A percentile compares a stretch with the other conserved stretches of the same genome.
These are phyloP conservation scores for Bugula neritina DNA, from an alignment of 2,888 invertebrate species.

Conservation along the genomic window DNA sequence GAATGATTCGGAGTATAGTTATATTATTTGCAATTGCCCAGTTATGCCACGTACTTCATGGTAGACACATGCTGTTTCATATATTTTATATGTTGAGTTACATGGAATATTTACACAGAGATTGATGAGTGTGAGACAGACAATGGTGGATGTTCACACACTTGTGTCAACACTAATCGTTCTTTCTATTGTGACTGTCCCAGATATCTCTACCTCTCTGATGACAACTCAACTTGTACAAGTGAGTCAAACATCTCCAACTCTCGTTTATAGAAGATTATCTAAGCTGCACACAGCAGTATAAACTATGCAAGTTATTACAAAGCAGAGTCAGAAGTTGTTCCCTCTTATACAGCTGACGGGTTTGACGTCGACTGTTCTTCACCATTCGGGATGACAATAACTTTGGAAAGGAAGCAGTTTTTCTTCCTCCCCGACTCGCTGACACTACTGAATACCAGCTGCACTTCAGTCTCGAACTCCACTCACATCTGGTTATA, in stretches of 20 bases:
- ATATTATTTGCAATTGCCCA: too few species aligned
- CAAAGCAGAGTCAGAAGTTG: too few species aligned
- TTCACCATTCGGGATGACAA: conserved; percentile 6
- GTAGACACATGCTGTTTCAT: too few species aligned
- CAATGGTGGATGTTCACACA: conserved; percentile 46
- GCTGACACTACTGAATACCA: conserved; percentile 15
- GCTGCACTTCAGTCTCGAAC: conserved; percentile 16
- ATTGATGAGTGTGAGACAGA: conserved; percentile 43
- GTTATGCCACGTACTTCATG: too few species aligned
- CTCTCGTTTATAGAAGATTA: too few species aligned
- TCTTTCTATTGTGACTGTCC: conserved; percentile 50
- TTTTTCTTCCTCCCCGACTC: conserved; percentile 13
- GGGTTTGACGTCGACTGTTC: conserved; percentile 10
- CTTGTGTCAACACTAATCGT: conserved; percentile 47
- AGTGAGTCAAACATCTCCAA: too few species aligned
- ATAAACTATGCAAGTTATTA: too few species aligned
- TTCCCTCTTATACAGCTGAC: conserved; percentile 5
- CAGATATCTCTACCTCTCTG: conserved; percentile 41
- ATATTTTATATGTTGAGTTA: too few species aligned
- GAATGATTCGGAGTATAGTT: too few species aligned
- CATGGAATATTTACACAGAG: too few species aligned
- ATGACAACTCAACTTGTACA: conserved; percentile 42
- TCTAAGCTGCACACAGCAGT: too few species aligned
- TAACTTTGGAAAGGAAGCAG: not conserved
- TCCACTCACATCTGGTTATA: conserved; percentile 24